Percentiles rank a stretch among this genome's conserved stretches.
These are phyloP conservation scores for Drosophila subsilvestris DNA, from an alignment of 2,888 invertebrate genomes.

Conservation along the genomic window DNA sequence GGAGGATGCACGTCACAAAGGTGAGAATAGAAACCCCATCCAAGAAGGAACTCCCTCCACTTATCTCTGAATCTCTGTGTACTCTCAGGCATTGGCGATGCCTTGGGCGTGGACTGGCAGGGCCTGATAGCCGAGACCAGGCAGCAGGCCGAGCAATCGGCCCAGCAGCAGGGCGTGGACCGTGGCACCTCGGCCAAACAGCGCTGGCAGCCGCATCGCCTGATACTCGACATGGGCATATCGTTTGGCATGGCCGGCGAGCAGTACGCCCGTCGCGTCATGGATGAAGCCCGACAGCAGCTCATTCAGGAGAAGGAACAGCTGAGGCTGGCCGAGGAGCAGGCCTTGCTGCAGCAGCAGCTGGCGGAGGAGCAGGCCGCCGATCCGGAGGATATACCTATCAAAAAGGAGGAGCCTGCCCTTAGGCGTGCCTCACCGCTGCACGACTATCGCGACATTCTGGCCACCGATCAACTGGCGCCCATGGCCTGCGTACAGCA, in stretches of 20 bases:
- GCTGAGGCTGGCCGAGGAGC: conserved; percentile 62
- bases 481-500: conserved; percentile 86
- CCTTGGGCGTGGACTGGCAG: conserved; percentile 98
- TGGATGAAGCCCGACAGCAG: conserved; percentile 81
- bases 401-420: conserved; percentile 4
- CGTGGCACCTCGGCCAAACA: conserved; percentile 87
- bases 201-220: conserved; percentile 92
- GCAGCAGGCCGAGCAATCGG: conserved; percentile 70
- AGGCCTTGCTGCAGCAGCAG: conserved; percentile 34
- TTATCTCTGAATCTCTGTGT: conserved; percentile 3
- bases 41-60: neutral
- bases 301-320: conserved; percentile 77
- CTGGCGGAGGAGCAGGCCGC: conserved; percentile 26
- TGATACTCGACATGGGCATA: conserved; percentile 92
- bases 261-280: conserved; percentile 85
- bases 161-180: conserved; percentile 73
- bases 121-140: conserved; percentile 92
- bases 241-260: conserved; percentile 91
- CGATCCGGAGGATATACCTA: conserved; percentile 14
- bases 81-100: conserved; percentile 89
- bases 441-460: conserved; percentile 83
- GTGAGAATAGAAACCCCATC: conserved; percentile 46
- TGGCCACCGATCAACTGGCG: conserved; percentile 81
- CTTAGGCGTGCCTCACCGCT: conserved; percentile 66
- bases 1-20: conserved; percentile 90